Evolutionary conservation across 2,113 vertebrate genomes (phyloP).

Genomic region (Myotis davidii): DNA sequence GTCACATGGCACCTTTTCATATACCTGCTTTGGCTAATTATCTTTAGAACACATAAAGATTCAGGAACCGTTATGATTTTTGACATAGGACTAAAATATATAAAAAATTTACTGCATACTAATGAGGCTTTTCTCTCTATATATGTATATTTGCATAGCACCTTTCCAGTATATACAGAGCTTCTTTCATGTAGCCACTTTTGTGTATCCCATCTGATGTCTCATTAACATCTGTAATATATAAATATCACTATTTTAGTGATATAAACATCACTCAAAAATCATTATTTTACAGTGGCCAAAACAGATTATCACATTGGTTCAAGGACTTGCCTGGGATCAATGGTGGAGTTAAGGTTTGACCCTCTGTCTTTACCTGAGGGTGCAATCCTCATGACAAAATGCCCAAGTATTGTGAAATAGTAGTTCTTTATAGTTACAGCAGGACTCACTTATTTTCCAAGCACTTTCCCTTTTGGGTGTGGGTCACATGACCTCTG

Average conservation of each 20-base stretch:
- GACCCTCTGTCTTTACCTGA: background rate
- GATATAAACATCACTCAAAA: background rate
- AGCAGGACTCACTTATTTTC: background rate
- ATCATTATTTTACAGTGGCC: background rate
- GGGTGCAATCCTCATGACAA: background rate
- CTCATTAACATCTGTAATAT: background rate
- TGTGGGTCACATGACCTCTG: background rate
- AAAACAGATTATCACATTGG: background rate
- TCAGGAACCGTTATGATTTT: background rate
- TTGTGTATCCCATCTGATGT: background rate
- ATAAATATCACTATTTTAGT: background rate
- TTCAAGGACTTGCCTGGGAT: background rate
- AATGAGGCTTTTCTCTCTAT: background rate
- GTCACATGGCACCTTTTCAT: background rate
- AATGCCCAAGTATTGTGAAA: background rate
- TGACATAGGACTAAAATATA: background rate
- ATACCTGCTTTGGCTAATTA: background rate
- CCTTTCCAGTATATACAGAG: background rate
- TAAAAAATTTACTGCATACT: background rate
- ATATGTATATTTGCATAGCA: background rate
- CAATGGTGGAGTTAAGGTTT: background rate
- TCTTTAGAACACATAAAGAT: background rate
- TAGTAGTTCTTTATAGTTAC: background rate
- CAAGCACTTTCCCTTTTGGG: background rate
- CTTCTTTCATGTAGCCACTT: background rate